Base-by-base conservation (phyloP, 2,113 vertebrate genomes). In the Clarias macrocephalus region DNA sequence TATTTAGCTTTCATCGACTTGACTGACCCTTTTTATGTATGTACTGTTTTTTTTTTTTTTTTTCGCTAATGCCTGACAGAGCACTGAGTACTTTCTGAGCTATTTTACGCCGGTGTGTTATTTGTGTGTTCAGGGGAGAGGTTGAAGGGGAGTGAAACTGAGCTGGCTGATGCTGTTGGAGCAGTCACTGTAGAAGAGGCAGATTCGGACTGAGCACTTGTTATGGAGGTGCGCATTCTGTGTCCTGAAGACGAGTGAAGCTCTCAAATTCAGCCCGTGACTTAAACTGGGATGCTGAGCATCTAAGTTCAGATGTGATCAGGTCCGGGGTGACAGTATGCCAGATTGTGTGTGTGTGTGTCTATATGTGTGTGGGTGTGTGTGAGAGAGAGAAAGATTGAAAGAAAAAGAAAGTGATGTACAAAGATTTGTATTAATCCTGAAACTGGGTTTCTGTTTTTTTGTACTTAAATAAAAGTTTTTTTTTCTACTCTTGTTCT, bases 121-220 rank as follows among this genome's bases (percentile, higher is more conserved):
- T 77, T 16, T 56, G 0, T 90, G 62, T 65, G 3, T 37, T 2
- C 94, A 99, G 98, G 98, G 10, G 98, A 99, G 86, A 93, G 97
- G 54, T 90, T 99, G 85, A 96, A 94, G 72, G 97, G 97, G 91
- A 97, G 96, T 56, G 98, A 98, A 90, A 96, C 95, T 70, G 96
- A 95, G 89, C 89, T 99, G 93, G 97, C 97, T 0, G 91, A 82
- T 0, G 97, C 93, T 0, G 96, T 99, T 0, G 95, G 93, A 79
- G 95, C 96, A 0, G 90, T 94, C 0, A 93, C 92, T 85, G 93
- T 91, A 75, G 96, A 96, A 1, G 93, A 96, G 0, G 95, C 92
- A 1, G 97, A 99, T 88, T 98, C 97, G 0, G 98, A 99, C 80
- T 99, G 94, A 98, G 83, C 52, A 56, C 25, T 13, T 19, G 12